Evolutionary conservation across 1,140 invertebrate genomes (phyloP).

Genomic region (Solen grandis): DNA sequence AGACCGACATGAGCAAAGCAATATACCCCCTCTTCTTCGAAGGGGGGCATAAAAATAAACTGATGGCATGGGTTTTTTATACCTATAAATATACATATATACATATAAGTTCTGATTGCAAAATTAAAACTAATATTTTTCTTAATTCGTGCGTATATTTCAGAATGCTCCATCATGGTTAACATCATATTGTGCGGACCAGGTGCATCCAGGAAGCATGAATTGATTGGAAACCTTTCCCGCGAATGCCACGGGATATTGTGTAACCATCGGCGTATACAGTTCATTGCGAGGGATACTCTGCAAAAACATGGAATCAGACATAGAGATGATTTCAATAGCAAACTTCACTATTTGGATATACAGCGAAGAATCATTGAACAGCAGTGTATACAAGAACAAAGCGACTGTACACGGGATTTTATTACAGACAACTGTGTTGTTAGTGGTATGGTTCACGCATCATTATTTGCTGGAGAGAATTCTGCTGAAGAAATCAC

Average conservation of each 20-base stretch:
- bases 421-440: slow-evolving; percentile 28
- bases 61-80: no score
- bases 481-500: neutral
- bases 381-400: neutral
- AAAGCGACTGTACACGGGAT: neutral
- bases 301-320: slow-evolving; percentile 3
- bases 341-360: slow-evolving; percentile 1
- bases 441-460: slow-evolving; percentile 1
- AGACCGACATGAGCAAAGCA: no score
- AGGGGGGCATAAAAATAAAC: no score
- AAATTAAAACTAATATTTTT: no score
- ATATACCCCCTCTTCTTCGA: no score
- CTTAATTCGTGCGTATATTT: no score
- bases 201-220: neutral
- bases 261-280: neutral
- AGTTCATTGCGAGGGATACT: neutral
- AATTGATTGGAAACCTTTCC: neutral
- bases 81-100: no score
- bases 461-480: slow-evolving; percentile 4
- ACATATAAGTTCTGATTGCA: no score
- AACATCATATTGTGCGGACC: slow-evolving; percentile 20
- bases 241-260: neutral
- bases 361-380: slow-evolving; percentile 20
- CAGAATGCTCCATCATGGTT: slow-evolving; percentile 1
- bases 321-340: neutral